A percentile compares a stretch with the other conserved stretches of the same genome.
These are phyloP conservation scores for Globodera rostochiensis DNA, from an alignment of 1,140 invertebrate genomes.

Conservation along the genomic window DNA sequence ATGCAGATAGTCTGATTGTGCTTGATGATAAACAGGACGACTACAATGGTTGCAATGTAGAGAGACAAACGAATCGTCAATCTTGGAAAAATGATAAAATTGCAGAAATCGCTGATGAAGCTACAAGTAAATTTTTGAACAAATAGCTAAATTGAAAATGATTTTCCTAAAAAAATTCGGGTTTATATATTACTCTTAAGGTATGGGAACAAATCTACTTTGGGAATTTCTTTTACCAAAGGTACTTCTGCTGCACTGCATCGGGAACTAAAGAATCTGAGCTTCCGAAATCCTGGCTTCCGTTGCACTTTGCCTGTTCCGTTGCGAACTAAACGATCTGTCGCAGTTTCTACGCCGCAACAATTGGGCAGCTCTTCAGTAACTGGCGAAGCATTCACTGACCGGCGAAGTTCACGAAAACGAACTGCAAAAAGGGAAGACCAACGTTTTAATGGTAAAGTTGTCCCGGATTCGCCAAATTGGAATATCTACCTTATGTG, in stretches of 20 bases:
- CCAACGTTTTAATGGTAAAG: background rate
- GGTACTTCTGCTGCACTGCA: conserved; percentile 4
- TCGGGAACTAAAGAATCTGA: conserved; percentile 2
- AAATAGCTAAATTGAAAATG: background rate
- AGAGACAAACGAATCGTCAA: background rate
- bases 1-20: background rate
- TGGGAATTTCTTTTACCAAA: conserved; percentile 1
- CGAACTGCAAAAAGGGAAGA: background rate
- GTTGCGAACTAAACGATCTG: background rate
- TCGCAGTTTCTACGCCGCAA: background rate
- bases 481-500: too few relatives aligned
- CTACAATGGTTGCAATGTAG: background rate
- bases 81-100: background rate
- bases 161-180: background rate
- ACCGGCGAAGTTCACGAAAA: background rate
- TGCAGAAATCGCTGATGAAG: background rate
- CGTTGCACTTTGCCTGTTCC: background rate
- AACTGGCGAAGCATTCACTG: background rate
- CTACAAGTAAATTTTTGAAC: background rate
- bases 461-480: too few relatives aligned
- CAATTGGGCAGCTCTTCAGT: background rate
- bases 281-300: background rate
- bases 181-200: background rate
- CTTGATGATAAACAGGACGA: background rate
- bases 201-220: background rate